A percentile compares a stretch with the other conserved stretches of the same genome.
Conservation (phyloP, 2,113 vertebrate species). For the Peromyscus maniculatus region DNA sequence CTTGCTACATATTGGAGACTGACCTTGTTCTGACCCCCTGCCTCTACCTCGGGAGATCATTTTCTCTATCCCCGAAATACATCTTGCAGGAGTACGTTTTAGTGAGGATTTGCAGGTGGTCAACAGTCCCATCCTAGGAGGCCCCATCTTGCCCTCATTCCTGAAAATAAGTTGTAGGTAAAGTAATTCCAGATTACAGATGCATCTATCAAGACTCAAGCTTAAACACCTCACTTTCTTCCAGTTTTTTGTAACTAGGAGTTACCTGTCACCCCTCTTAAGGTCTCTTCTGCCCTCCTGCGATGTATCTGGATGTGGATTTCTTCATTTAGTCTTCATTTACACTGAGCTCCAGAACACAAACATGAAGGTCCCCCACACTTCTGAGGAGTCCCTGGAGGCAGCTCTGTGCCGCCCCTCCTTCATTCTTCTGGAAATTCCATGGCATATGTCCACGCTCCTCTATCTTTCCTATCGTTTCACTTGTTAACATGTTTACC, state of each 20-base stretch:
- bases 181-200: background rate
- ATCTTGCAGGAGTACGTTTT: background rate
- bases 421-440: background rate
- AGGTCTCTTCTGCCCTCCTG: background rate
- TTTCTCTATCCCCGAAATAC: background rate
- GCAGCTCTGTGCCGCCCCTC: background rate
- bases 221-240: background rate
- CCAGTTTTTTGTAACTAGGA: background rate
- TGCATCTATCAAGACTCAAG: background rate
- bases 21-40: background rate
- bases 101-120: background rate
- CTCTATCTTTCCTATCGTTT: background rate
- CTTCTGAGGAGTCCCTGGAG: background rate
- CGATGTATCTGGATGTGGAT: background rate
- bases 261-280: background rate
- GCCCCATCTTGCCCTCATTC: background rate
- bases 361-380: background rate
- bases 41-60: background rate
- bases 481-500: background rate
- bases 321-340: background rate
- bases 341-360: background rate
- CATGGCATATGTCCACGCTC: background rate
- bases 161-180: constrained; percentile 4
- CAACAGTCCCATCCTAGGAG: background rate
- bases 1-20: background rate